Evolutionary conservation across 2,113 vertebrate genomes (phyloP).

Genomic region (Cheilinus undulatus): DNA sequence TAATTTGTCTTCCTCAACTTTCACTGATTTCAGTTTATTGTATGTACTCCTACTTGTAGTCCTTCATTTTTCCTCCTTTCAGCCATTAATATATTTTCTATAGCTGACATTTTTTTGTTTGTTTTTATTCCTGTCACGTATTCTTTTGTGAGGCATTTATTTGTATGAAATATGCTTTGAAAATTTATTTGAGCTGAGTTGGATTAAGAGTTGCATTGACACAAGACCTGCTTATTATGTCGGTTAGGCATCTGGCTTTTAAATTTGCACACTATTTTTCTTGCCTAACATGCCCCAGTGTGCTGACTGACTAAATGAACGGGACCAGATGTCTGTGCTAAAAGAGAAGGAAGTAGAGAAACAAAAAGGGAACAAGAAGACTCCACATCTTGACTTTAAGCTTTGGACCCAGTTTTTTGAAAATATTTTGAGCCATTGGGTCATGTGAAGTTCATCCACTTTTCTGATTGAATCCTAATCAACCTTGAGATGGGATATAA

Average conservation of each 20-base stretch:
- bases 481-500: conserved; percentile 53
- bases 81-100: too few relatives aligned
- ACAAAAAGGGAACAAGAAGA: background rate
- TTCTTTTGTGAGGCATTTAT: too few relatives aligned
- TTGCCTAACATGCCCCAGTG: conserved; percentile 8
- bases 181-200: too few relatives aligned
- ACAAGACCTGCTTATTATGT: background rate
- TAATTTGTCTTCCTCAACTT: too few relatives aligned
- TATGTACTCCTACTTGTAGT: too few relatives aligned
- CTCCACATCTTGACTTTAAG: conserved; percentile 9
- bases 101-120: too few relatives aligned
- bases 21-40: too few relatives aligned
- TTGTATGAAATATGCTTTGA: too few relatives aligned
- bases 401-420: conserved; percentile 35
- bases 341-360: conserved; percentile 32
- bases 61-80: too few relatives aligned
- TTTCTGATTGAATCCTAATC: conserved; percentile 57
- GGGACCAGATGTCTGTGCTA: conserved; percentile 28
- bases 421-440: conserved; percentile 60
- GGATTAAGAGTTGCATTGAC: too few relatives aligned
- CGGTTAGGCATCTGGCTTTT: background rate
- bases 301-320: conserved; percentile 27
- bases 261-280: conserved; percentile 8
- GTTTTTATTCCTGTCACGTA: too few relatives aligned
- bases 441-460: conserved; percentile 67